These are phyloP conservation scores for Cephalopholis sonnerati DNA, from an alignment of 2,113 vertebrate genomes.

Conservation along the genomic window DNA sequence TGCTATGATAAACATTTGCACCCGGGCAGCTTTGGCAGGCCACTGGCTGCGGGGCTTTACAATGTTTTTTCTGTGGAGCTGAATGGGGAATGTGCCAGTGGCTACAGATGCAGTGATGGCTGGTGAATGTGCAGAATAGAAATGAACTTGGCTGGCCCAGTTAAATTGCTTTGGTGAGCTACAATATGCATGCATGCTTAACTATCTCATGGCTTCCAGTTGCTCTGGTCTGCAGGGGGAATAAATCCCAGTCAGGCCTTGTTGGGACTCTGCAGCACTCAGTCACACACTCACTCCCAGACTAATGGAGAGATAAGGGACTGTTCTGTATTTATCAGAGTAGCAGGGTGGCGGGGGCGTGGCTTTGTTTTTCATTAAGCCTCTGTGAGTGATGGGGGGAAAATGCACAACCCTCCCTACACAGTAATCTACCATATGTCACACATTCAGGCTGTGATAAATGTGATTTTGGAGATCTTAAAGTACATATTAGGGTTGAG, in stretches of 20 bases:
- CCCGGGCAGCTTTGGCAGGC: conserved; percentile 25
- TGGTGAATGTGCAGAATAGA: conserved; percentile 64
- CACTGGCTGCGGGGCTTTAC: conserved; percentile 34
- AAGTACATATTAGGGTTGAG: too few relatives aligned
- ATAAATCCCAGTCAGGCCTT: conserved; percentile 45
- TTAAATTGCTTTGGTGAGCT: conserved; percentile 43
- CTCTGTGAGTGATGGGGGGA: too few relatives aligned
- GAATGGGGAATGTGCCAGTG: conserved; percentile 73
- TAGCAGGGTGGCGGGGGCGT: too few relatives aligned
- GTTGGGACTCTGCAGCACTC: not conserved
- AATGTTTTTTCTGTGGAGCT: conserved; percentile 57
- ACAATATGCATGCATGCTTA: conserved; percentile 40
- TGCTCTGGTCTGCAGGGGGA: conserved; percentile 23
- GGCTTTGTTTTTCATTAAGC: too few relatives aligned
- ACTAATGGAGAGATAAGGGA: not conserved
- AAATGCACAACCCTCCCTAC: too few relatives aligned
- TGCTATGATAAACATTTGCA: conserved; percentile 41
- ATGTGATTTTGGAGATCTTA: too few relatives aligned
- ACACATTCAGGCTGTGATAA: too few relatives aligned
- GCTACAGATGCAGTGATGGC: conserved; percentile 59
- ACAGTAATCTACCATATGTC: too few relatives aligned
- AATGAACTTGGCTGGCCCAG: conserved; percentile 70
- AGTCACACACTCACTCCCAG: not conserved
- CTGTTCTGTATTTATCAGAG: too few relatives aligned
- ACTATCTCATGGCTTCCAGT: conserved; percentile 1